Conservation (phyloP, 2,113 vertebrate species). For the Scomber japonicus region DNA sequence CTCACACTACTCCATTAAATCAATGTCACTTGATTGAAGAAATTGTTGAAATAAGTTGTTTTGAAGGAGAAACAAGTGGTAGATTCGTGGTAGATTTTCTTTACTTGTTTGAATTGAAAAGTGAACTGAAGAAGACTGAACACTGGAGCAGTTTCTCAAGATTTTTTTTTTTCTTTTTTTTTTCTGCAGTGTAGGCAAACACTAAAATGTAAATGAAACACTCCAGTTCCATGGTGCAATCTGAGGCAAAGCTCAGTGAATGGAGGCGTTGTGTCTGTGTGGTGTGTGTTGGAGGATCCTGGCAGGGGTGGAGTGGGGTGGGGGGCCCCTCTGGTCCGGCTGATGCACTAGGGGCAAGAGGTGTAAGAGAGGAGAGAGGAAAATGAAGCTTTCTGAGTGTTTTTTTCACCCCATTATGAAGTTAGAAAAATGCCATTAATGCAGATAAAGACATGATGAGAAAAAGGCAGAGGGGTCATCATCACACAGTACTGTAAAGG, state of each 20-base stretch:
- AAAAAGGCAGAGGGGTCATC: conserved; percentile 34
- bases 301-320: conserved; percentile 15
- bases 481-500: conserved; percentile 31
- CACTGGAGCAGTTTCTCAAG: conserved; percentile 21
- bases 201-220: conserved; percentile 62
- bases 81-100: conserved; percentile 13
- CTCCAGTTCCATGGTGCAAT: conserved; percentile 41
- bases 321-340: conserved; percentile 74
- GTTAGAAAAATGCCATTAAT: conserved; percentile 55
- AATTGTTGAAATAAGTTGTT: conserved; percentile 33
- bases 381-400: conserved; percentile 27
- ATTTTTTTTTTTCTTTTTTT: conserved; percentile 6
- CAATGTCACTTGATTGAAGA: conserved; percentile 30
- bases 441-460: conserved; percentile 9
- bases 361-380: conserved; percentile 65
- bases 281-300: conserved; percentile 40
- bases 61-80: conserved; percentile 18
- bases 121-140: neutral
- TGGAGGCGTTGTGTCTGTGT: conserved; percentile 69
- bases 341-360: conserved; percentile 84
- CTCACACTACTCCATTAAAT: neutral
- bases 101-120: conserved; percentile 39
- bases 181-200: conserved; percentile 58
- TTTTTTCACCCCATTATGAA: conserved; percentile 18
- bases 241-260: conserved; percentile 67